A percentile compares a stretch with the other conserved stretches of the same genome.
phyloP scores from a whole-genome alignment of 2,888 invertebrate genomes.

The Sphecodes monilicornis region DNA sequence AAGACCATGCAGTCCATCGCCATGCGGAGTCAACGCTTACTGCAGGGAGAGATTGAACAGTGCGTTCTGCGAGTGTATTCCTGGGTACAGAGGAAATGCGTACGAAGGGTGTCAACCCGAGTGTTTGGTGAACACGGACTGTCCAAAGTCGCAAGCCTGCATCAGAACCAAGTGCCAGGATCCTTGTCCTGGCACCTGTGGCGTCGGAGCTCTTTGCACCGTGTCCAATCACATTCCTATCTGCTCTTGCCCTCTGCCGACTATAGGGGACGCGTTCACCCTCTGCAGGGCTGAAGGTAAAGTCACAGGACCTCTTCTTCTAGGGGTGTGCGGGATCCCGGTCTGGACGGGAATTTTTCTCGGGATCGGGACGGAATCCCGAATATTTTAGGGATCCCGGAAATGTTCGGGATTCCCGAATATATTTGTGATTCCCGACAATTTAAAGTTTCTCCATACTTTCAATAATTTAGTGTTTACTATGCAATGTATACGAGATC shows the following conservation, averaged over 20 bases:
- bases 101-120: constrained; percentile 88
- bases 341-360: too few relatives aligned
- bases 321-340: too few relatives aligned
- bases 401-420: too few relatives aligned
- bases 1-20: constrained; percentile 87
- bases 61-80: constrained; percentile 89
- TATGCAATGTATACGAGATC: too few relatives aligned
- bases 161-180: constrained; percentile 89
- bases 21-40: constrained; percentile 89
- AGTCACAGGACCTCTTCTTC: background rate
- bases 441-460: too few relatives aligned
- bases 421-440: too few relatives aligned
- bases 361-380: too few relatives aligned
- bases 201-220: constrained; percentile 89
- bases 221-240: constrained; percentile 91
- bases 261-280: constrained; percentile 91
- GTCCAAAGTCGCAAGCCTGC: constrained; percentile 88
- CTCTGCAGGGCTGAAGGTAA: constrained; percentile 85
- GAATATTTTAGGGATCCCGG: too few relatives aligned
- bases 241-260: constrained; percentile 89
- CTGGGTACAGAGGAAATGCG: constrained; percentile 89
- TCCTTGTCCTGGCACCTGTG: constrained; percentile 92
- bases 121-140: constrained; percentile 90
- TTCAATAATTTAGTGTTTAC: too few relatives aligned
- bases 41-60: constrained; percentile 89